Percentiles rank a stretch among this genome's conserved stretches.
These are phyloP conservation scores for Euphonia xanthogaster DNA, from an alignment of 2,797 vertebrate species.

Conservation along the genomic window DNA sequence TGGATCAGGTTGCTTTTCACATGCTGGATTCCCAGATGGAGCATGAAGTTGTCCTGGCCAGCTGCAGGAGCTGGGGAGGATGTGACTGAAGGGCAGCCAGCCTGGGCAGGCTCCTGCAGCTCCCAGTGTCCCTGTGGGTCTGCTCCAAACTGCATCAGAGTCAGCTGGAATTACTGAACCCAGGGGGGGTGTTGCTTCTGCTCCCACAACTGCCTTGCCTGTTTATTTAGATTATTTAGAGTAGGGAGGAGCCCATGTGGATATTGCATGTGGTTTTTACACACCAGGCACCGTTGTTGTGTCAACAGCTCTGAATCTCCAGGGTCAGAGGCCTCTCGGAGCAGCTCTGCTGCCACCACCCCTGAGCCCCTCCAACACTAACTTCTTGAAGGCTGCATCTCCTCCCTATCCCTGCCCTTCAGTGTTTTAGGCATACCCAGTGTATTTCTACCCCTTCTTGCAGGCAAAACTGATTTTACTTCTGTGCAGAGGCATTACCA, in stretches of 20 bases:
- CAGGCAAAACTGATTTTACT: background rate
- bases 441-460: background rate
- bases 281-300: background rate
- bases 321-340: background rate
- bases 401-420: background rate
- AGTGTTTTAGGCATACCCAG: background rate
- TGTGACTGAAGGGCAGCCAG: background rate
- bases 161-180: background rate
- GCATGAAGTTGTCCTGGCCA: background rate
- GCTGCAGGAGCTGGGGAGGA: background rate
- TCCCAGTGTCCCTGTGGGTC: fast-evolving
- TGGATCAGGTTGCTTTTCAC: background rate
- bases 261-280: background rate
- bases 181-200: background rate
- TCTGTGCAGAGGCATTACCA: background rate
- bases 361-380: background rate
- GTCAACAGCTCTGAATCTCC: background rate
- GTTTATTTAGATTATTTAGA: background rate
- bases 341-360: background rate
- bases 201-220: background rate
- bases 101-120: background rate
- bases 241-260: fast-evolving
- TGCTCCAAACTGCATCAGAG: background rate
- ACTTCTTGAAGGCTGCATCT: background rate
- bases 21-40: background rate